phyloP scores from a whole-genome alignment of 1,140 invertebrate species.

The Drosophila parabipectinata region DNA sequence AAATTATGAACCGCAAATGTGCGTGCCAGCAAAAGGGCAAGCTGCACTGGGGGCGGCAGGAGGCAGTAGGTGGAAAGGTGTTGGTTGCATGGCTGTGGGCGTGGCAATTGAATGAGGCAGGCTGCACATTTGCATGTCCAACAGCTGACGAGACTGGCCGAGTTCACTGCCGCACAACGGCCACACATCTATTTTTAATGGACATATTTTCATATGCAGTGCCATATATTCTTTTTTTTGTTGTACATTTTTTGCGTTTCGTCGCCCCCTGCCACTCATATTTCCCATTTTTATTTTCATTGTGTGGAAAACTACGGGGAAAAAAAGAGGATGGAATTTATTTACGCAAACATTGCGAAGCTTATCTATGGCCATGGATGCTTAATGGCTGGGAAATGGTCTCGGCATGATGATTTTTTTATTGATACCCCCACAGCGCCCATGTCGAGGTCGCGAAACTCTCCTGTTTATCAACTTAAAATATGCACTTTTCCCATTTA shows the following conservation, averaged over 20 bases:
- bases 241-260: neutral
- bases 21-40: conserved; percentile 45
- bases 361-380: conserved; percentile 53
- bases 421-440: conserved; percentile 9
- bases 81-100: conserved; percentile 11
- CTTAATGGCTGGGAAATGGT: conserved; percentile 46
- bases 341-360: conserved; percentile 60
- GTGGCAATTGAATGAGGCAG: conserved; percentile 21
- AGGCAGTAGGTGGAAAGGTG: conserved; percentile 1
- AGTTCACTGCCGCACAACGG: conserved; percentile 41
- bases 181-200: conserved; percentile 78
- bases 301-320: conserved; percentile 7
- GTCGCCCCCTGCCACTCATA: conserved; percentile 2
- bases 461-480: conserved; percentile 17
- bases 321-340: conserved; percentile 39
- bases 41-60: neutral
- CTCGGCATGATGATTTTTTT: conserved; percentile 47
- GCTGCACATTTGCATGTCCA: conserved; percentile 45
- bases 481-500: neutral
- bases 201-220: conserved; percentile 63
- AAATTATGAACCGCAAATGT: conserved; percentile 81
- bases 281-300: conserved; percentile 26
- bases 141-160: conserved; percentile 35
- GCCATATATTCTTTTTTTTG: conserved; percentile 13
- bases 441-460: conserved; percentile 32